phyloP scores from a whole-genome alignment of 2,113 vertebrate genomes.

The Dunckerocampus dactyliophorus region DNA sequence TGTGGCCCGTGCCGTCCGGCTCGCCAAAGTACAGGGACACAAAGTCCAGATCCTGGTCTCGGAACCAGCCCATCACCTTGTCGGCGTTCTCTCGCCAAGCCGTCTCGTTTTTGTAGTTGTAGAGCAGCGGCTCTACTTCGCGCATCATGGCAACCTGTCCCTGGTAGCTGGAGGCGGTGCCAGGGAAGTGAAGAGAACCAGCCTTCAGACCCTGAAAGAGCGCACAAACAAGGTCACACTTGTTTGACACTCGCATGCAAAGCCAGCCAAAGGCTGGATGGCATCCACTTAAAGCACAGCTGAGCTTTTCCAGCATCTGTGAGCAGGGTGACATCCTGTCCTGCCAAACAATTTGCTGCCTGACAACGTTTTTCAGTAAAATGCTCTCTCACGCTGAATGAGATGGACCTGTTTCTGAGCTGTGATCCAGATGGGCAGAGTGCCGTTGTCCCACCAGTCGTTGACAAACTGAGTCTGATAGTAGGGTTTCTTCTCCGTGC shows the following conservation, averaged over 20 bases:
- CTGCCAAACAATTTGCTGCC: slow-evolving; percentile 18
- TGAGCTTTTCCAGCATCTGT: slow-evolving; percentile 11
- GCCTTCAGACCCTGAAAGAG: slow-evolving; percentile 79
- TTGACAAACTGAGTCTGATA: slow-evolving; percentile 74
- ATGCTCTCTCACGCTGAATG: slow-evolving; percentile 16
- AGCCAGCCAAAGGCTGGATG: not conserved
- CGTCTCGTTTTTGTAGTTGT: slow-evolving; percentile 79
- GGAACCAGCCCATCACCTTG: slow-evolving; percentile 82
- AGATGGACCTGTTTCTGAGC: slow-evolving; percentile 84
- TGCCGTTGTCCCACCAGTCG: slow-evolving; percentile 91
- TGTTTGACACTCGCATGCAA: not conserved
- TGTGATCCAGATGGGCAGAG: slow-evolving; percentile 91
- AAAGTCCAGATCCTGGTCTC: slow-evolving; percentile 71
- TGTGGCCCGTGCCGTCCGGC: slow-evolving; percentile 83
- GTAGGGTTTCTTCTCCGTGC: slow-evolving; percentile 70
- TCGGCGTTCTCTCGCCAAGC: slow-evolving; percentile 78
- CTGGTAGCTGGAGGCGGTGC: slow-evolving; percentile 78
- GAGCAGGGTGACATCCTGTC: slow-evolving; percentile 19
- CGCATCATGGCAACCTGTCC: slow-evolving; percentile 63
- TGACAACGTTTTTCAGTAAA: slow-evolving; percentile 22
- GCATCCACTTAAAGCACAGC: slow-evolving; percentile 12
- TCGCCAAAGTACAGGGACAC: slow-evolving; percentile 88
- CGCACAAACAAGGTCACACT: not conserved
- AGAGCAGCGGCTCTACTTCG: slow-evolving; percentile 66
- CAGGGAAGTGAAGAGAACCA: slow-evolving; percentile 87